Conservation (phyloP, 2,888 invertebrate genomes). For the Lypha dubia region DNA sequence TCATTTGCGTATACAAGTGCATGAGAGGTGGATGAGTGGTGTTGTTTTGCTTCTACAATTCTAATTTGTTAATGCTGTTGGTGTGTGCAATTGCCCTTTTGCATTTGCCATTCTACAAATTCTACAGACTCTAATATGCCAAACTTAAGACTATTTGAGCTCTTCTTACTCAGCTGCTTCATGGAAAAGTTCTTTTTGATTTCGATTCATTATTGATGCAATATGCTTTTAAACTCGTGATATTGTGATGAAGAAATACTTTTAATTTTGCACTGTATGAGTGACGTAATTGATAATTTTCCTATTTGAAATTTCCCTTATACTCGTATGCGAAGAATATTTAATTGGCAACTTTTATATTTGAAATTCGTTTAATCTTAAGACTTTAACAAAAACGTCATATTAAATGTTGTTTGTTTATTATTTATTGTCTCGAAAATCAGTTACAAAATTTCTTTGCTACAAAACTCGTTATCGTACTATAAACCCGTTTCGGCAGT, state of each 20-base stretch:
- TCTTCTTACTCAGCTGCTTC: neutral
- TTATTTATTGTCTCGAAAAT: neutral
- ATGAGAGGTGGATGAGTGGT: neutral
- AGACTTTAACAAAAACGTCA: neutral
- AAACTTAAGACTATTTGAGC: conserved; percentile 18
- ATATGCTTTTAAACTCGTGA: neutral
- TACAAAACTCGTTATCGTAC: neutral
- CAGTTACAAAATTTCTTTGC: neutral
- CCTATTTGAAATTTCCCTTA: neutral
- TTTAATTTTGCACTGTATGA: neutral
- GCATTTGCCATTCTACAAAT: conserved; percentile 35
- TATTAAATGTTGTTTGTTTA: neutral
- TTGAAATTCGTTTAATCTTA: neutral
- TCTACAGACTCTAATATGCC: conserved; percentile 48
- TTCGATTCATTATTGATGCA: neutral
- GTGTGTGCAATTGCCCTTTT: conserved; percentile 3
- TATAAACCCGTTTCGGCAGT: neutral
- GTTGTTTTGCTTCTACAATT: conserved; percentile 7
- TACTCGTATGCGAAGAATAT: neutral
- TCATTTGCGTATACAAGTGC: neutral
- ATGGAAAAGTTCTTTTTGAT: conserved; percentile 30
- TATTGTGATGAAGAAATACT: neutral
- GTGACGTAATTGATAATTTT: neutral
- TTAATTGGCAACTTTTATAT: neutral
- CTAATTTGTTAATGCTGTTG: conserved; percentile 16